Evolutionary conservation across 37 sponge, comb jelly and placozoan genomes (phyloP), one percentile per base, ranked within the genome.

Genomic region (Bolinopsis microptera): DNA sequence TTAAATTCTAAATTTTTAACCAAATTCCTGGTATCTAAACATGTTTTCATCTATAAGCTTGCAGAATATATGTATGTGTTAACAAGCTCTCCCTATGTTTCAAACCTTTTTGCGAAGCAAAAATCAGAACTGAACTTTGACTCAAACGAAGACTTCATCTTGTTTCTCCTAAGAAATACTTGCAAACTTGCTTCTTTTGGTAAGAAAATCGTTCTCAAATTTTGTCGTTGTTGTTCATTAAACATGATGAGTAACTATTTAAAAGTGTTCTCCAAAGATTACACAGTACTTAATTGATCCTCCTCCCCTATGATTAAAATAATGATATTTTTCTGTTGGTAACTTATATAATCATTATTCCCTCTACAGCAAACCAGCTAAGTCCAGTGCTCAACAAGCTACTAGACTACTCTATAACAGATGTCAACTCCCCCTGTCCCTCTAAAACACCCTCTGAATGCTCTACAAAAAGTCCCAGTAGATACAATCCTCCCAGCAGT

Each of bases 1-100:
- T n/a, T n/a, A n/a, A n/a, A n/a, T n/a, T n/a, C n/a, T n/a, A n/a
- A n/a, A n/a, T n/a, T n/a, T n/a, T n/a, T n/a, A n/a, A n/a, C n/a
- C n/a, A n/a, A n/a, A n/a, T n/a, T n/a, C n/a, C n/a, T n/a, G n/a
- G n/a, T n/a, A n/a, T n/a, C n/a, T n/a, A n/a, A n/a, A n/a, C n/a
- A n/a, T n/a, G n/a, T n/a, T n/a, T n/a, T n/a, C n/a, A n/a, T n/a
- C n/a, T n/a, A n/a, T n/a, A n/a, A n/a, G n/a, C n/a, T n/a, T n/a
- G n/a, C n/a, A n/a, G n/a, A n/a, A n/a, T n/a, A n/a, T 48, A 77
- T 35, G 32, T 38, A 86, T 86, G 90, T 86, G n/a, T 27, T 86
- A 39, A 86, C 90, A n/a, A 41, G 30, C 13, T 86, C 90, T 22
- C 38, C 35, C 0, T 27, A 86, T 41, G 61, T 86, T 41, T 86